Evolutionary conservation across 2,113 vertebrate species (phyloP), one percentile per base, ranked within the genome.

Genomic region (Turdus rufiventris): DNA sequence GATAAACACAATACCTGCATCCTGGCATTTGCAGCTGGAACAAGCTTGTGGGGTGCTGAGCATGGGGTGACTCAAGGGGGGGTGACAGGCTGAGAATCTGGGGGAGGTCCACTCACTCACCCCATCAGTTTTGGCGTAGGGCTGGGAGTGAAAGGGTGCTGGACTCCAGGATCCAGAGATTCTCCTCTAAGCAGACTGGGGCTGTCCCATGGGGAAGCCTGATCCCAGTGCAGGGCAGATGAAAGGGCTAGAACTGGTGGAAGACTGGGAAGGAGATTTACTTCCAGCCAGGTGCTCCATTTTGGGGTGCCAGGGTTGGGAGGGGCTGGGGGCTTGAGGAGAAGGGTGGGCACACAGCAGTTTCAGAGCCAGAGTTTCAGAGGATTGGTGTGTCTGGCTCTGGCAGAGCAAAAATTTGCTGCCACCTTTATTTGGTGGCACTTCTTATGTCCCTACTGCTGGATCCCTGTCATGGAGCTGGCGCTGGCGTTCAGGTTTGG

Each of bases 21-120:
- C 75, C 51, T 83, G 57, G 24, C 6, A 8, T 89, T 85, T 36
- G 24, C 14, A 31, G 34, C 5, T 9, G 38, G 33, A 66, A 20
- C 0, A 1, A 65, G 34, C 33, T 53, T 43, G 45, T 28, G 61
- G 18, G 19, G 12, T 38, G 13, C 50, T 84, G 54, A 54, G 26
- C 33, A 13, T 9, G 21, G 31, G 6, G 4, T 36, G 16, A 17
- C 48, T 45, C 31, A 8, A 29, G n/a, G 36, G 6, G 61, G 34
- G 23, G 31, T 54, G 25, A 16, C 45, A 70, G 54, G 17, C n/a
- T 48, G 57, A 0, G 2, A 12, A 23, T 43, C 14, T 5, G 4
- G 16, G 36, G 13, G 25, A 78, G 12, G 19, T 18, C 42, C 1
- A 3, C 14, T 65, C 1, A 0, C 58, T 73, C 1, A 1, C 36